phyloP scores from a whole-genome alignment of 2,113 vertebrate species.

The Atherinomorus stipes region DNA sequence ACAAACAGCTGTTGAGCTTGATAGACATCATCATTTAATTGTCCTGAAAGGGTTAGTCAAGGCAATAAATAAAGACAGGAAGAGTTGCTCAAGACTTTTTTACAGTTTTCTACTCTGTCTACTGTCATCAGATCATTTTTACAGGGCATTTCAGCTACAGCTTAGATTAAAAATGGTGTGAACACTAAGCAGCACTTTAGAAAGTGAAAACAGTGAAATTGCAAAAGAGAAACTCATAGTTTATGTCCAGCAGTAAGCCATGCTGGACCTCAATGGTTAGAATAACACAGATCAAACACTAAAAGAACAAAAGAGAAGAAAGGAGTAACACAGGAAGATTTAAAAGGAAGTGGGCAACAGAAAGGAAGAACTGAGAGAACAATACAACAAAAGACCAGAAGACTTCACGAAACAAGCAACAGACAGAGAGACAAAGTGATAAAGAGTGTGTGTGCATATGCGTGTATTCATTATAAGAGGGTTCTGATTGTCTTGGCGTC shows the following conservation, averaged over 20 bases:
- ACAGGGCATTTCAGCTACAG: background rate
- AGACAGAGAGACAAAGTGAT: slow-evolving; percentile 83
- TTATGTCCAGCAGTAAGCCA: slow-evolving; percentile 34
- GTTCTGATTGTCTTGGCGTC: slow-evolving; percentile 90
- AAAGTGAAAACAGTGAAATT: background rate
- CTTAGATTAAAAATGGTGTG: background rate
- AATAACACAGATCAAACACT: slow-evolving; percentile 64
- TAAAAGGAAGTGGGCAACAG: slow-evolving; percentile 50
- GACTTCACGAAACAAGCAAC: slow-evolving; percentile 82
- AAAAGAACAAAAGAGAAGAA: slow-evolving; percentile 53
- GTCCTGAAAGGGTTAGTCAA: too few relatives aligned
- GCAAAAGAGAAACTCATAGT: slow-evolving; percentile 5
- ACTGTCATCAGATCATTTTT: too few relatives aligned
- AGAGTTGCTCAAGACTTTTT: too few relatives aligned
- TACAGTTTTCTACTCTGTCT: too few relatives aligned
- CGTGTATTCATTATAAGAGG: slow-evolving; percentile 90
- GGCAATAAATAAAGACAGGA: too few relatives aligned
- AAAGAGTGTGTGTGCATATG: slow-evolving; percentile 79
- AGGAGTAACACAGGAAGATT: slow-evolving; percentile 52
- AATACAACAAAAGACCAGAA: slow-evolving; percentile 74
- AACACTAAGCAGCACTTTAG: slow-evolving; percentile 1
- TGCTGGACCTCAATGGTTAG: slow-evolving; percentile 35
- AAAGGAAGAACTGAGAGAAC: slow-evolving; percentile 44
- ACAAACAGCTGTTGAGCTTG: too few relatives aligned
- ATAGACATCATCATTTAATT: too few relatives aligned